Base-by-base conservation (phyloP, 2,113 vertebrate species). In the Ailuropoda melanoleuca region DNA sequence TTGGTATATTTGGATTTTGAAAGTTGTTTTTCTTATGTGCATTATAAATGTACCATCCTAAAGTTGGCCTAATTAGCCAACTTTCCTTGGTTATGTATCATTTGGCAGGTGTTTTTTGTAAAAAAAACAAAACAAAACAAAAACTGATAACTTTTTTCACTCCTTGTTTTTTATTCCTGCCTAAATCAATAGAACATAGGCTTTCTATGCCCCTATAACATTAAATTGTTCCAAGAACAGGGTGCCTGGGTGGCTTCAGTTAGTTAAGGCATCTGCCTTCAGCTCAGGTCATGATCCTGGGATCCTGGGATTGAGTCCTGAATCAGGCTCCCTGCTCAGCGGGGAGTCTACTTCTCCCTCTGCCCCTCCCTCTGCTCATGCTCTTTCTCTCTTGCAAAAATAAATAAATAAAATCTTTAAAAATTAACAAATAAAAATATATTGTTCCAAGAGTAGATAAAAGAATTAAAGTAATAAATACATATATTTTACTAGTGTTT, bases 1-100 rank as follows among this genome's bases (percentile, higher is more conserved):
- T 91, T 83, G 34, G 23, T 93, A 53, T 72, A 39, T 80, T 95
- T 97, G 10, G 15, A 92, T 87, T 88, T 94, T 43, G 93, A 53
- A 46, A 83, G 85, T 94, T 85, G 6, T 46, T 97, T 85, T 95
- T 85, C 80, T 68, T 85, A 93, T 88, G 53, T 31, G 58, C 4
- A 43, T 82, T 92, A 93, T 43, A 58, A 96, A 97, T 64, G 87
- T 80, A 23, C 50, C 39, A 91, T 68, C 21, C 43, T 83, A 31
- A 85, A 75, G 5, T 91, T 95, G 10, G 21, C 18, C 18, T 90
- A 88, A 58, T 84, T 89, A 92, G 26, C 62, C 53, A 95, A 19
- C 19, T 89, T 88, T 86, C 29, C 55, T 93, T 88, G 14, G 10
- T 90, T 82, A 37, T 19, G 31, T 85, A 60, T 88, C 17, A 55